These are phyloP conservation scores for Elysia crispata DNA, from an alignment of 2,888 invertebrate genomes.

Conservation along the genomic window DNA sequence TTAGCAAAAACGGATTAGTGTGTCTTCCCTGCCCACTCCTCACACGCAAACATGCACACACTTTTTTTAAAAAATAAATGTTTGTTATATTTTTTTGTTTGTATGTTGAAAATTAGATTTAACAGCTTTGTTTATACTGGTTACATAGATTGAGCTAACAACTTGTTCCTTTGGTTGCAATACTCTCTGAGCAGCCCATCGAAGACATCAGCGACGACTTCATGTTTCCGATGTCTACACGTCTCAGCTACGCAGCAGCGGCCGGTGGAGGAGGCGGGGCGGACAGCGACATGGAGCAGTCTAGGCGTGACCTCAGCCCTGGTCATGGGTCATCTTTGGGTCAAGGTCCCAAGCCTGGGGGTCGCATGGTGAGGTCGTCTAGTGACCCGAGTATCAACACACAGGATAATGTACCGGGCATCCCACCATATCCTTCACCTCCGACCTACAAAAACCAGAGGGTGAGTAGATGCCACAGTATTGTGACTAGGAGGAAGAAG, in stretches of 20 bases:
- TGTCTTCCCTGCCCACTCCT: no score
- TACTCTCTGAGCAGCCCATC: constrained; percentile 85
- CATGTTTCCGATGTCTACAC: constrained; percentile 97
- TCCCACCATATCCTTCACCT: constrained; percentile 80
- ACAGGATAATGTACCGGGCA: constrained; percentile 84
- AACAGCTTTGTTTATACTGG: neutral
- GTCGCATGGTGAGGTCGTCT: constrained; percentile 85
- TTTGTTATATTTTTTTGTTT: neutral
- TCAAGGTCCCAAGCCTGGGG: no score
- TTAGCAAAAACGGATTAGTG: no score
- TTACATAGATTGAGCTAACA: neutral
- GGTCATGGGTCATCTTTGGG: neutral
- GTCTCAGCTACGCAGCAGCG: constrained; percentile 90
- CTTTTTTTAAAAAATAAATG: no score
- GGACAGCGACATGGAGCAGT: constrained; percentile 87
- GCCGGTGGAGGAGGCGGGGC: constrained; percentile 81
- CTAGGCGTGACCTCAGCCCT: neutral
- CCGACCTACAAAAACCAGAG: constrained; percentile 84
- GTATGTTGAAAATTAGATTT: neutral
- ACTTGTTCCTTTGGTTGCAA: neutral
- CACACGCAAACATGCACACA: no score
- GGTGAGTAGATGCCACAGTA: no score
- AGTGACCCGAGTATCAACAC: constrained; percentile 97
- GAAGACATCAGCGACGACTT: constrained; percentile 98
- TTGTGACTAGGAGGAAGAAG: no score